A percentile compares a stretch with the other conserved stretches of the same genome.
Conservation (phyloP, 2,113 vertebrate species). For the Actinemys pallida region DNA sequence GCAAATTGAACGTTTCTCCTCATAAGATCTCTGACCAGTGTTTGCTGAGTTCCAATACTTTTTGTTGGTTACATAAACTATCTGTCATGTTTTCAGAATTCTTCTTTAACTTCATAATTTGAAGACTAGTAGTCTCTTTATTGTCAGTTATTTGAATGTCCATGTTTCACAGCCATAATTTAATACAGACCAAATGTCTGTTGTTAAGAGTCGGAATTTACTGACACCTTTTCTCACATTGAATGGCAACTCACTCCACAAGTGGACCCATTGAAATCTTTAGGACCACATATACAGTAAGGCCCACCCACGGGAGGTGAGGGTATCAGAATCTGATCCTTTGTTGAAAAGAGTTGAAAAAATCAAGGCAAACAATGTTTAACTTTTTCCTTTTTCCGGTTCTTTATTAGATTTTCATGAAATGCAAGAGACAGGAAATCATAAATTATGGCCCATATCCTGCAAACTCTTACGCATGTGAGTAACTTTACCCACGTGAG, state of each 20-base stretch:
- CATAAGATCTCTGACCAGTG: background rate
- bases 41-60: background rate
- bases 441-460: background rate
- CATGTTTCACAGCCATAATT: background rate
- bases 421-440: background rate
- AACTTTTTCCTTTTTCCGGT: background rate
- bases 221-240: background rate
- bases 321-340: background rate
- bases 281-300: background rate
- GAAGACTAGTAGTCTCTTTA: background rate
- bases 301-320: background rate
- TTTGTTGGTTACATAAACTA: background rate
- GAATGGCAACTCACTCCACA: background rate
- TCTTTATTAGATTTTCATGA: conserved; percentile 18
- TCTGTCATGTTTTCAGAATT: background rate
- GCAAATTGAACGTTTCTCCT: background rate
- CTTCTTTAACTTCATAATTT: background rate
- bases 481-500: background rate
- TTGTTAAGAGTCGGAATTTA: background rate
- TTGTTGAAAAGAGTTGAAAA: background rate
- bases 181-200: background rate
- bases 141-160: background rate
- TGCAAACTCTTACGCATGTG: background rate
- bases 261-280: background rate
- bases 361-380: background rate